Percentiles rank a stretch among this genome's conserved stretches.
phyloP scores from a whole-genome alignment of 2,797 vertebrate species.

The Loris lydekkerianus region DNA sequence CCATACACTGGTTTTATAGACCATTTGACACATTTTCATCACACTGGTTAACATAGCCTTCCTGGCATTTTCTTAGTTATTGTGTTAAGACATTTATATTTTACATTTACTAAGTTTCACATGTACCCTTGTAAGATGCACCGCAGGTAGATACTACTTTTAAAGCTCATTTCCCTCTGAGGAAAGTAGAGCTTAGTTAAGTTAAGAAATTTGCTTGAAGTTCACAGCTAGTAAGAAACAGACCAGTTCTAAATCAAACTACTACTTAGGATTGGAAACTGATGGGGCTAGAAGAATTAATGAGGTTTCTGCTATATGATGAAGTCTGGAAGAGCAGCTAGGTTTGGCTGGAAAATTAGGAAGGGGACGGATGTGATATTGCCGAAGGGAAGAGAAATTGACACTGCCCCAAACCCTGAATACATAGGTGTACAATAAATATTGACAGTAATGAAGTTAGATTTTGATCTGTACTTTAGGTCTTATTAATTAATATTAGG shows the following conservation, averaged over 20 bases:
- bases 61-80: no score
- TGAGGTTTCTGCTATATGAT: not conserved
- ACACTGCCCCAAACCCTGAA: not conserved
- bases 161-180: not conserved
- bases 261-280: not conserved
- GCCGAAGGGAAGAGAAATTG: not conserved
- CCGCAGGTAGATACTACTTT: not conserved
- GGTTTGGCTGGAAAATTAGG: not conserved
- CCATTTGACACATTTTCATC: no score
- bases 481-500: not conserved
- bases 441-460: not conserved
- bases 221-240: slow-evolving; percentile 1
- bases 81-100: no score
- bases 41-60: no score
- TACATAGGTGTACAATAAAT: not conserved
- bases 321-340: not conserved
- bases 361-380: not conserved
- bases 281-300: not conserved
- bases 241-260: not conserved
- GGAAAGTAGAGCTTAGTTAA: not conserved
- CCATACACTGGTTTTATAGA: no score
- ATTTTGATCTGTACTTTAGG: not conserved
- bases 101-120: no score
- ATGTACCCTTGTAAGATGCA: no score
- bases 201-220: slow-evolving; percentile 6